phyloP scores from a whole-genome alignment of 2,888 invertebrate genomes.

The Epinotia demarniana region DNA sequence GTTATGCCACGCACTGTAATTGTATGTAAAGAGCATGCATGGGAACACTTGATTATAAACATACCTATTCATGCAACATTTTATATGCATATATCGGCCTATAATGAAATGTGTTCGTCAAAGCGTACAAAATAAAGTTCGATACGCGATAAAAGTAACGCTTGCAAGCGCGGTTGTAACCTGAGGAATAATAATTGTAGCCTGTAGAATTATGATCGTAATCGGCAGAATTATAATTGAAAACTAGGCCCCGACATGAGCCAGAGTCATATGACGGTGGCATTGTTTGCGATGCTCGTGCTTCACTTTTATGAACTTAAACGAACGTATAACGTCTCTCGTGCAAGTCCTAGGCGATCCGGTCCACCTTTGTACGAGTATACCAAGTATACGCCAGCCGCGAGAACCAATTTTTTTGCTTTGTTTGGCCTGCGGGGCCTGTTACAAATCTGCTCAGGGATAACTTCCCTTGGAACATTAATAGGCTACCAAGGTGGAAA shows the following conservation, averaged over 20 bases:
- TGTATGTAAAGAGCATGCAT: constrained; percentile 6
- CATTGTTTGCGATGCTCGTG: not conserved
- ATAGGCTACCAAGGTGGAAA: too few relatives aligned
- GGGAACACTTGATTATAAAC: constrained; percentile 1
- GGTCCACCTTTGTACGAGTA: not conserved
- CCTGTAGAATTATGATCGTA: constrained; percentile 20
- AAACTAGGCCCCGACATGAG: constrained; percentile 8
- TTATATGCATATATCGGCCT: not conserved
- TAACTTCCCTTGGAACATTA: too few relatives aligned
- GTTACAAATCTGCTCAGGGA: too few relatives aligned
- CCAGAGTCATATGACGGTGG: not conserved
- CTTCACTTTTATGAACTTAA: not conserved
- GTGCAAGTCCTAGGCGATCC: not conserved
- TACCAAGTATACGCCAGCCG: too few relatives aligned
- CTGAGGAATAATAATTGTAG: constrained; percentile 22
- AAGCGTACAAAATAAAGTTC: constrained; percentile 58
- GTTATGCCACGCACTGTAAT: constrained; percentile 1
- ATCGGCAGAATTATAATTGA: constrained; percentile 6
- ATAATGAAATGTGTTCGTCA: constrained; percentile 27
- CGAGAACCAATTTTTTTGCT: too few relatives aligned
- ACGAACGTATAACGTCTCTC: not conserved
- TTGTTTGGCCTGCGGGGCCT: too few relatives aligned
- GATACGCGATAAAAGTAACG: constrained; percentile 61
- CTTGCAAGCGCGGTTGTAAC: not conserved
- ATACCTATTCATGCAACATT: constrained; percentile 4